Percentiles rank a stretch among this genome's conserved stretches.
phyloP scores from a whole-genome alignment of 2,797 vertebrate species.

The Danio tinwini region DNA sequence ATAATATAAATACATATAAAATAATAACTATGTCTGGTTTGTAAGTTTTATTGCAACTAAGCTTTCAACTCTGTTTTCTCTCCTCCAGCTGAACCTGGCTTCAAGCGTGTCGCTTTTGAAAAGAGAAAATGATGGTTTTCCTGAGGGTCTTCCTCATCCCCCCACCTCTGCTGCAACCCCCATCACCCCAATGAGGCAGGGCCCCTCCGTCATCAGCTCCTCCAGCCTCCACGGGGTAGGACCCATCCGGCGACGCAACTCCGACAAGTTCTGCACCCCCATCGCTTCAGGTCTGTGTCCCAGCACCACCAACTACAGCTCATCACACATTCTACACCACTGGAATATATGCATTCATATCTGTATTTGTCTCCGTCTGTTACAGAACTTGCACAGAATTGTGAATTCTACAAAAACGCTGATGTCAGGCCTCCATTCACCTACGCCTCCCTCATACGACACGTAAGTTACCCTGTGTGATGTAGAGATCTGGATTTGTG shows the following conservation, averaged over 20 bases:
- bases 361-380: neutral
- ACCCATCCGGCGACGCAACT: slow-evolving; percentile 93
- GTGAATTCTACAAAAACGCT: slow-evolving; percentile 99
- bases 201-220: slow-evolving; percentile 96
- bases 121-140: slow-evolving; percentile 91
- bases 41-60: neutral
- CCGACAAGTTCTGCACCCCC: slow-evolving; percentile 97
- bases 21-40: neutral
- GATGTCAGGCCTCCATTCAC: slow-evolving; percentile 98
- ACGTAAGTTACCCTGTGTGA: slow-evolving; percentile 80
- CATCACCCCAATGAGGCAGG: slow-evolving; percentile 93
- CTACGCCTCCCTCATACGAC: slow-evolving; percentile 97
- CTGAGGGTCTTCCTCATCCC: slow-evolving; percentile 93
- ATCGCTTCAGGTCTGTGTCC: slow-evolving; percentile 92
- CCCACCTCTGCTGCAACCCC: slow-evolving; percentile 94
- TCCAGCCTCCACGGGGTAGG: slow-evolving; percentile 91
- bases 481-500: neutral
- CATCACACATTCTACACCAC: neutral
- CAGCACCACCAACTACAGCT: neutral
- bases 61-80: neutral
- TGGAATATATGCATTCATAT: neutral
- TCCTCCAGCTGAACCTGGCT: slow-evolving; percentile 86
- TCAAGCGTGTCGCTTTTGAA: slow-evolving; percentile 91
- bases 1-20: neutral
- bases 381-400: slow-evolving; percentile 98